Evolutionary conservation across 1,140 invertebrate genomes (phyloP).

Genomic region (Bombus sylvicola): DNA sequence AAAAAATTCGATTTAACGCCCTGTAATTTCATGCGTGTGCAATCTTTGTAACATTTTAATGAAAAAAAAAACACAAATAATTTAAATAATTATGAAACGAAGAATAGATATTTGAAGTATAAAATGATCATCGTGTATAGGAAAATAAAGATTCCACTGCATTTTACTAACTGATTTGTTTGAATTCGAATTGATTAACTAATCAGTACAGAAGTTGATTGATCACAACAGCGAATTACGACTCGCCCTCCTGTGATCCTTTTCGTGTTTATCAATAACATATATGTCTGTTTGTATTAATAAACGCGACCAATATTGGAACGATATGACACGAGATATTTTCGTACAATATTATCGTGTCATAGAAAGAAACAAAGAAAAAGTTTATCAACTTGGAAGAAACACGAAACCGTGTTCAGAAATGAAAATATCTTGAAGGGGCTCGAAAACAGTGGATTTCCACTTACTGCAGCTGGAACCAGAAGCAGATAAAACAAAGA

Average conservation of each 20-base stretch:
- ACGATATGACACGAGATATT: background rate
- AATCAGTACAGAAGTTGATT: background rate
- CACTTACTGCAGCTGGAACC: constrained; percentile 27
- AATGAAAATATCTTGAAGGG: constrained; percentile 18
- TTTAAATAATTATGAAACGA: background rate
- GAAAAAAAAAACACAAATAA: background rate
- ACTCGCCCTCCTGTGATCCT: constrained; percentile 34
- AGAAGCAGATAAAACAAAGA: background rate
- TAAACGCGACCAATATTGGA: constrained; percentile 6
- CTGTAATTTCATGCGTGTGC: background rate
- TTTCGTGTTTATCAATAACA: constrained; percentile 39
- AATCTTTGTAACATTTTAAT: background rate
- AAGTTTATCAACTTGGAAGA: background rate
- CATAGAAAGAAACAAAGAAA: background rate
- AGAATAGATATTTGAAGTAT: background rate
- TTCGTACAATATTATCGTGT: background rate
- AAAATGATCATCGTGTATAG: background rate
- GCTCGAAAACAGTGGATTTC: constrained; percentile 39
- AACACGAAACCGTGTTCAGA: background rate
- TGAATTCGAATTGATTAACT: constrained; percentile 45
- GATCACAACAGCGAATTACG: constrained; percentile 39
- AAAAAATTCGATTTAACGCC: constrained; percentile 30
- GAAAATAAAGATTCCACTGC: background rate
- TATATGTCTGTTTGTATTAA: constrained; percentile 28
- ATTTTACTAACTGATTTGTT: constrained; percentile 40